These are phyloP conservation scores for Volucella zonaria DNA, from an alignment of 2,888 invertebrate genomes.

Conservation along the genomic window DNA sequence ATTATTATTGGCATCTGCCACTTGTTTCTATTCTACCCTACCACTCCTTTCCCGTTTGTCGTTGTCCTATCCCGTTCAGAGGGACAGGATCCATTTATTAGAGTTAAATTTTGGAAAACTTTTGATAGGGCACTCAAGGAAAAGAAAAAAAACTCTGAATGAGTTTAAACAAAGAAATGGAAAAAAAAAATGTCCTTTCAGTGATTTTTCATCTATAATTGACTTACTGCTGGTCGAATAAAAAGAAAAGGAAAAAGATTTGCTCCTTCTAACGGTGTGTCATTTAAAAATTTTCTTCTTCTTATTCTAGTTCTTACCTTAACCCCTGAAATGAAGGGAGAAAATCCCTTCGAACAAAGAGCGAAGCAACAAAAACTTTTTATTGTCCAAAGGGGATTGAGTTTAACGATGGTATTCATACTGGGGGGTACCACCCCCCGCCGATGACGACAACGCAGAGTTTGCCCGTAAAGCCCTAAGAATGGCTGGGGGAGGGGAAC, in stretches of 20 bases:
- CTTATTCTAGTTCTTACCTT: too few relatives aligned
- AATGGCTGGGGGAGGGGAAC: neutral
- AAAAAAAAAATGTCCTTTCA: constrained; percentile 36
- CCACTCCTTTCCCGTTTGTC: too few relatives aligned
- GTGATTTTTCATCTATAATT: constrained; percentile 64
- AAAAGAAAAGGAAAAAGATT: neutral
- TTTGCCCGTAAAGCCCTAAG: neutral
- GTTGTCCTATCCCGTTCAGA: too few relatives aligned
- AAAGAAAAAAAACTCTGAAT: too few relatives aligned
- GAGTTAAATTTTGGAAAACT: constrained; percentile 27
- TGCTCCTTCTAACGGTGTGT: constrained; percentile 19
- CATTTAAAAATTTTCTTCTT: neutral
- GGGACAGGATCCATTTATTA: constrained; percentile 1
- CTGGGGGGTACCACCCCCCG: too few relatives aligned
- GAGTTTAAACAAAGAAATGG: neutral
- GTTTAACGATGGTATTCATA: neutral
- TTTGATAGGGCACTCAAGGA: constrained; percentile 35
- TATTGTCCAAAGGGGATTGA: constrained; percentile 29
- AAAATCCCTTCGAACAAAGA: neutral
- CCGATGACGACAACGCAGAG: too few relatives aligned
- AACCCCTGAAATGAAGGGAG: neutral
- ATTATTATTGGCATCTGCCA: constrained; percentile 27
- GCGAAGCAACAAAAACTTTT: constrained; percentile 16
- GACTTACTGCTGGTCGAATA: constrained; percentile 36
- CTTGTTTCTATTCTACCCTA: neutral